Conservation (phyloP, 2,113 vertebrate species). For the Nesogale talazaci region DNA sequence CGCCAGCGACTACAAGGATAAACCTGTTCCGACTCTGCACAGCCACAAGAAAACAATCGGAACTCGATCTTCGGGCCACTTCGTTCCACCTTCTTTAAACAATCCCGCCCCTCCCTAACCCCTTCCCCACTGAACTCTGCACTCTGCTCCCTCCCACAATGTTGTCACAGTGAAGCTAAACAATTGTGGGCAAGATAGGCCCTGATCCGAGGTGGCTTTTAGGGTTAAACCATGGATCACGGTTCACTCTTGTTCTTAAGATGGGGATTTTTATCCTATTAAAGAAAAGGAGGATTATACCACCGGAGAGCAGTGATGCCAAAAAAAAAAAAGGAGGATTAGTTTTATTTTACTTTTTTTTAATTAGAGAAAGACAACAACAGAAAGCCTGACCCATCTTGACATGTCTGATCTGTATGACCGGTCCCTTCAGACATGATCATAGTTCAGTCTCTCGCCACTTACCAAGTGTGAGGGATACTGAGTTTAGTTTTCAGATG, state of each 20-base stretch:
- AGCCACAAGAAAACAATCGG: neutral
- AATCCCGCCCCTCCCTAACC: neutral
- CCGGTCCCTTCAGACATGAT: neutral
- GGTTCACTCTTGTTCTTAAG: neutral
- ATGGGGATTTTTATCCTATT: neutral
- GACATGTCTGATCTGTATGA: neutral
- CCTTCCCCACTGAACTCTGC: neutral
- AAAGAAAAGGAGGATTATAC: no score
- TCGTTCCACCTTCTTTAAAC: neutral
- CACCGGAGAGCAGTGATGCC: no score
- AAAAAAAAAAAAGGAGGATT: no score
- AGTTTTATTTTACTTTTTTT: neutral
- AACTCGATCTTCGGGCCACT: neutral
- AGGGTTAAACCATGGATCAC: neutral
- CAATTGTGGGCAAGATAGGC: neutral
- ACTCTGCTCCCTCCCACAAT: neutral
- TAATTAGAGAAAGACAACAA: neutral
- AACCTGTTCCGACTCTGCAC: neutral
- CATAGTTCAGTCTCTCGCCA: no score
- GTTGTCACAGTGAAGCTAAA: neutral
- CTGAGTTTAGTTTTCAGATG: no score
- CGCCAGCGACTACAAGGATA: neutral
- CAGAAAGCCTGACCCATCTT: neutral
- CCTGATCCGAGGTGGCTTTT: neutral
- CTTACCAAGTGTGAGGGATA: neutral